Base-by-base conservation (phyloP, 2,888 invertebrate species). In the Alsophila aescularia region DNA sequence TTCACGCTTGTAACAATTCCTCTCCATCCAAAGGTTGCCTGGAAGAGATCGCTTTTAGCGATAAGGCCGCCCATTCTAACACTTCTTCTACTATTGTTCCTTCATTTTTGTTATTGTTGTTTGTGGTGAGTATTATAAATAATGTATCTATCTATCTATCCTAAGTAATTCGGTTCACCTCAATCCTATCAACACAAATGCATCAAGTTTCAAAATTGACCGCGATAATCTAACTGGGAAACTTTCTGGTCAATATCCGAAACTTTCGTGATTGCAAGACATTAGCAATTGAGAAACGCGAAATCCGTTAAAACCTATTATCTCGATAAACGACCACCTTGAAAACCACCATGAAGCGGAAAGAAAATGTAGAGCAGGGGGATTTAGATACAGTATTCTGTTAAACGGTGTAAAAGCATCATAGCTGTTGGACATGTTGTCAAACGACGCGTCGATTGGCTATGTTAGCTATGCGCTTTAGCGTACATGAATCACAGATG, bases 351-450 rank as follows among this genome's bases (percentile, higher is more conserved):
- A 51, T 58, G 58, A 55, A 58, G 55, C 52, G 58, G 40, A 56
- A 59, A 57, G 24, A 16, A 37, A 52, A 62, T 52, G 47, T 54
- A 44, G 58, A 58, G 36, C 55, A 52, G 36, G 29, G 10, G 14
- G 43, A 42, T 60, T 52, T 49, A 56, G 42, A 42, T 43, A 44
- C 40, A 6, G 9, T 35, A 15, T 24, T 8, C 24, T 24, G 24
- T 2, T 24, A 2, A 72, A 66, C 74, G 36, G 54, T 45, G 66
- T 67, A 70, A 67, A 67, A 68, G 62, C 69, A 74, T 65, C 34
- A 66, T 68, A 75, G 71, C 60, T n/a, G n/a, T 13, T 8, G 15
- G 13, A 10, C 1, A 10, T 13, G 6, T 6, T 5, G 21, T 21
- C 21, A 27, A 4, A 32, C 5, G 2, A n/a, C 13, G 6, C 13